Conservation (phyloP, 2,797 vertebrate species). For the Eleutherodactylus coqui region DNA sequence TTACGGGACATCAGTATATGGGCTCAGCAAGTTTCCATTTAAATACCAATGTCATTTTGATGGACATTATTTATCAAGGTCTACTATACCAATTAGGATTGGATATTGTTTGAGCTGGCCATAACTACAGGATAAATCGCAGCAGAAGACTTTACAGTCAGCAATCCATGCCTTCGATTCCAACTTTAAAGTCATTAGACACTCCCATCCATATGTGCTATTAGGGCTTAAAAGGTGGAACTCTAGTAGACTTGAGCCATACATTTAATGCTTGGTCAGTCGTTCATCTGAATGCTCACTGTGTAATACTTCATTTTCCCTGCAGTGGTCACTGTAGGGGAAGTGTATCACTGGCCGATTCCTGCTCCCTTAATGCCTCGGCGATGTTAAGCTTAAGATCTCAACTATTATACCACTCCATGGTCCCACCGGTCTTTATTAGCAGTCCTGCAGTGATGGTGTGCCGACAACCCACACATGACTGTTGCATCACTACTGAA, state of each 20-base stretch:
- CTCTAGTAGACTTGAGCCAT: background rate
- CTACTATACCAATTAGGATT: background rate
- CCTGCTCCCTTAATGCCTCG: too few relatives aligned
- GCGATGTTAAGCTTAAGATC: too few relatives aligned
- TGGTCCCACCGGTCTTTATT: too few relatives aligned
- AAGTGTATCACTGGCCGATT: too few relatives aligned
- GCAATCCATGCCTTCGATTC: background rate
- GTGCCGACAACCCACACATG: too few relatives aligned
- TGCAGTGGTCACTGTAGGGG: too few relatives aligned
- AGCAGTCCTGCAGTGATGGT: too few relatives aligned
- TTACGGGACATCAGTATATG: background rate
- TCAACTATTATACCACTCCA: too few relatives aligned
- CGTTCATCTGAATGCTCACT: background rate
- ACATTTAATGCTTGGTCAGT: background rate
- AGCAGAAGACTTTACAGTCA: background rate
- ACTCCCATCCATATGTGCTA: background rate
- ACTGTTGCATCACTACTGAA: too few relatives aligned
- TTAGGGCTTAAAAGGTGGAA: background rate
- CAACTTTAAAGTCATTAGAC: background rate
- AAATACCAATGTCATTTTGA: background rate
- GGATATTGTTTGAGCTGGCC: background rate
- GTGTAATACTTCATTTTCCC: too few relatives aligned
- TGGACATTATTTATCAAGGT: conserved; percentile 15
- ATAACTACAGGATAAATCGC: background rate
- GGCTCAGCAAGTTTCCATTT: background rate